These are phyloP conservation scores for Hyperoplus lanceolatus DNA, from an alignment of 2,797 vertebrate species.

Conservation along the genomic window DNA sequence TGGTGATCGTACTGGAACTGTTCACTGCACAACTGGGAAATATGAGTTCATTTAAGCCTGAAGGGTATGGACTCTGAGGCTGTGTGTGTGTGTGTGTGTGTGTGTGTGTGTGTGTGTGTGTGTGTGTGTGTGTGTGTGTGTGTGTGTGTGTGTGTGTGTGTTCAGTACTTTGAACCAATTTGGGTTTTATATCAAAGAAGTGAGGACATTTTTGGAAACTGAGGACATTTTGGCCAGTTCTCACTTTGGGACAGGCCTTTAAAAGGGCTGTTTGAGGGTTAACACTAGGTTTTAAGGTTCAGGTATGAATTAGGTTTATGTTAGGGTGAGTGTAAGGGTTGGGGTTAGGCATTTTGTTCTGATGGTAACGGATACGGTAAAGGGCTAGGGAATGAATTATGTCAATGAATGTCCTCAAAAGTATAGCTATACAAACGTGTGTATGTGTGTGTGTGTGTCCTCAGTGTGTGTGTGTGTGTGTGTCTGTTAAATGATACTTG, in stretches of 20 bases:
- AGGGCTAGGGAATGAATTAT: no score
- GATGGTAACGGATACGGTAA: no score
- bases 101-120: not conserved
- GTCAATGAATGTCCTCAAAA: not conserved
- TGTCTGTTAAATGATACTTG: not conserved
- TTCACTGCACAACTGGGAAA: conserved; percentile 29
- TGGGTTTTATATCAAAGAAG: not conserved
- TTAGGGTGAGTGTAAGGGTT: no score
- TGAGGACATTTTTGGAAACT: not conserved
- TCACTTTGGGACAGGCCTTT: no score
- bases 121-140: not conserved
- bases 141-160: not conserved
- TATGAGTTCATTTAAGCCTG: conserved; percentile 31
- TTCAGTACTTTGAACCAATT: not conserved
- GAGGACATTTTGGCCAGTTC: not conserved
- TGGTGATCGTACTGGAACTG: not conserved
- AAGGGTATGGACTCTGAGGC: not conserved
- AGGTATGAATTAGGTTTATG: no score
- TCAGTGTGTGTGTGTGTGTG: not conserved
- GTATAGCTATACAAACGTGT: no score
- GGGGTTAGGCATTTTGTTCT: no score
- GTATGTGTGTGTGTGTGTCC: not conserved
- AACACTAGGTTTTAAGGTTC: no score
- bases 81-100: not conserved
- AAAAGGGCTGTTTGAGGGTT: no score